Evolutionary conservation across 1,140 invertebrate genomes (phyloP).

Genomic region (Drosophila auraria): DNA sequence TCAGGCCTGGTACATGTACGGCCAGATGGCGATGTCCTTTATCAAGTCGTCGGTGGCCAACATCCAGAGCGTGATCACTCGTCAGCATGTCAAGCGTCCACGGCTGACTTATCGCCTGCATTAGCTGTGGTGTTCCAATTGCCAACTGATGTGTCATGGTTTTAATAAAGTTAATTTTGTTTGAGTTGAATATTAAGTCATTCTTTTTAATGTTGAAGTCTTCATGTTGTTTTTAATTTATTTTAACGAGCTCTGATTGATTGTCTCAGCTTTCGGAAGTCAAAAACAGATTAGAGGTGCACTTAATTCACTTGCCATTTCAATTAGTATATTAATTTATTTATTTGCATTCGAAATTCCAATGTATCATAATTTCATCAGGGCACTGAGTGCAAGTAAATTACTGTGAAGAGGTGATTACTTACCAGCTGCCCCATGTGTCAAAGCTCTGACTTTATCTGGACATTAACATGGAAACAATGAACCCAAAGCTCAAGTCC

Average conservation of each 20-base stretch:
- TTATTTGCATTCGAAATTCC: slow-evolving; percentile 3
- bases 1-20: slow-evolving; percentile 34
- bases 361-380: slow-evolving; percentile 23
- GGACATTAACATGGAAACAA: slow-evolving; percentile 27
- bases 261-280: neutral
- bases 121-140: neutral
- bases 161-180: neutral
- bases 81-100: neutral
- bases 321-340: neutral
- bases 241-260: neutral
- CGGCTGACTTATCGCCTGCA: slow-evolving; percentile 17
- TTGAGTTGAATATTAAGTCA: too few relatives aligned
- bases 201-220: too few relatives aligned
- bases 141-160: neutral
- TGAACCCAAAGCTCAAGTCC: slow-evolving; percentile 31
- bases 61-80: neutral
- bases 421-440: slow-evolving; percentile 12
- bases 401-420: slow-evolving; percentile 26
- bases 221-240: too few relatives aligned
- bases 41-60: neutral
- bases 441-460: slow-evolving; percentile 22
- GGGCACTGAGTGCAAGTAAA: slow-evolving; percentile 7
- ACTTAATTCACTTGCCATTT: neutral
- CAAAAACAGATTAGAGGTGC: neutral
- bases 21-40: slow-evolving; percentile 21